phyloP scores from a whole-genome alignment of 2,797 vertebrate genomes.

The Malacoraja senta region DNA sequence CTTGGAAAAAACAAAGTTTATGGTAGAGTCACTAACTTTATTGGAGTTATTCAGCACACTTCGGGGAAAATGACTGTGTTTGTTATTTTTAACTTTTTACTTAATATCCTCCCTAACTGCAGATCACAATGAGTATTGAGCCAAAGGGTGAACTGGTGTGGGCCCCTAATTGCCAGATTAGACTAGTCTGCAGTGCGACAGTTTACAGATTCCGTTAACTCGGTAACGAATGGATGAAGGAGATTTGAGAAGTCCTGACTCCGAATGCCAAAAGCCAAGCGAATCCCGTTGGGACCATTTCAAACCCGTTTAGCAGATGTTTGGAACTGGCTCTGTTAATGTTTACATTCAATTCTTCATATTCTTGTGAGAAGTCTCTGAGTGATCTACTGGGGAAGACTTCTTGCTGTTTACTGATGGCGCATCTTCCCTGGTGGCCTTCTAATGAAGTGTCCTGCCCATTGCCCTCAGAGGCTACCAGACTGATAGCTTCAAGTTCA shows the following conservation, averaged over 20 bases:
- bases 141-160: not conserved
- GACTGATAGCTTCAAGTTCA: too few species aligned
- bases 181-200: not conserved
- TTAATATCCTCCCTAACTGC: not conserved
- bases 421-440: not conserved
- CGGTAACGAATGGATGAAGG: not conserved
- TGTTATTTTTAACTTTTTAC: not conserved
- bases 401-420: not conserved
- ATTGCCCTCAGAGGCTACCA: too few species aligned
- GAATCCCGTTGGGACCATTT: not conserved
- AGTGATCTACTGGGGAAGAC: not conserved
- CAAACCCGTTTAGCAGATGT: not conserved
- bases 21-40: not conserved
- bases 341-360: not conserved
- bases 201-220: not conserved
- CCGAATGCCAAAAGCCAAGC: not conserved
- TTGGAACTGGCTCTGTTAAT: not conserved
- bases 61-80: not conserved
- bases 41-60: not conserved
- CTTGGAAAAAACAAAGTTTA: not conserved
- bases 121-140: not conserved
- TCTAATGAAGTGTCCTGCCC: too few species aligned
- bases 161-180: not conserved
- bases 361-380: not conserved
- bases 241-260: not conserved